Conservation (phyloP, 2,113 vertebrate genomes). For the Scopus umbretta region DNA sequence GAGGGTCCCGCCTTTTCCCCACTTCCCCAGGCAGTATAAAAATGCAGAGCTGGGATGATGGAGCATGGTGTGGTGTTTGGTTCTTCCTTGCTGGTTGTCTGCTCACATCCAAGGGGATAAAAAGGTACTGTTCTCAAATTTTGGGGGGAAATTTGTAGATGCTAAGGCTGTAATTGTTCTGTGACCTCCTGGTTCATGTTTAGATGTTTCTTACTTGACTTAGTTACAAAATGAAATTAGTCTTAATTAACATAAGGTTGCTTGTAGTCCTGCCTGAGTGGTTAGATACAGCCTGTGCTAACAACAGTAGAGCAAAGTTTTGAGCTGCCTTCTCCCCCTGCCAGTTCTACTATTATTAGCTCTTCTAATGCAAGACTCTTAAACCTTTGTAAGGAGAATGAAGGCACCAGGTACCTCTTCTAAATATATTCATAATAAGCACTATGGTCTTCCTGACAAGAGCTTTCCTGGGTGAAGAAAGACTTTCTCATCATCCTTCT, state of each 20-base stretch:
- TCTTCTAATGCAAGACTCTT: accelerated
- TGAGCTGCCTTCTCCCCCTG: not conserved
- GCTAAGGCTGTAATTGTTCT: not conserved
- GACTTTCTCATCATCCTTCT: not conserved
- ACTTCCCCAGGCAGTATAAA: not conserved
- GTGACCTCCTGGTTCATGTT: accelerated
- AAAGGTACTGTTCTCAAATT: accelerated
- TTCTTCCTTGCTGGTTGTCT: accelerated
- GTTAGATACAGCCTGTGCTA: not conserved
- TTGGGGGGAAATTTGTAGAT: accelerated
- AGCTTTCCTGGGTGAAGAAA: not conserved
- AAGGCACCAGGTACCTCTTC: not conserved
- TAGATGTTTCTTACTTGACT: not conserved
- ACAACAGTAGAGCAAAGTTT: not conserved
- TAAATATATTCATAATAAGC: not conserved
- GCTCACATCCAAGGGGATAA: accelerated
- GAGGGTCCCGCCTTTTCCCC: not conserved
- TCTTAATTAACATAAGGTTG: not conserved
- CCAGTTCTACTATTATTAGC: not conserved
- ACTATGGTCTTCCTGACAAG: not conserved
- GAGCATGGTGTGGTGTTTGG: accelerated
- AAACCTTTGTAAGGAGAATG: not conserved
- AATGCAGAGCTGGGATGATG: accelerated
- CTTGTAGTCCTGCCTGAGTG: not conserved
- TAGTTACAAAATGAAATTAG: not conserved